Evolutionary conservation across 2,888 invertebrate species (phyloP).

Genomic region (Conistra vaccinii): DNA sequence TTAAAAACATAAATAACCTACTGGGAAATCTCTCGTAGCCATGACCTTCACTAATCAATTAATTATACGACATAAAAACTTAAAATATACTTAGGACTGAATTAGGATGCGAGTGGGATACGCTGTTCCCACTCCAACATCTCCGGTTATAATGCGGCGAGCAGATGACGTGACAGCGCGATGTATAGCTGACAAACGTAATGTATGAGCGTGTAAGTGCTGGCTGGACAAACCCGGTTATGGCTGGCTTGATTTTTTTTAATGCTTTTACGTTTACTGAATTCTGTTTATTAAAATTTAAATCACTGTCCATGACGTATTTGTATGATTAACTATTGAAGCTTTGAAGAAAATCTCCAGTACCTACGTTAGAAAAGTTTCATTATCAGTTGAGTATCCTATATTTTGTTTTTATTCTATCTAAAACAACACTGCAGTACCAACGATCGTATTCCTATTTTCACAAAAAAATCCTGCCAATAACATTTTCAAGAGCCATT

Average conservation of each 20-base stretch:
- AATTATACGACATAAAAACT: too few species aligned
- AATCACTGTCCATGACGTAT: background rate
- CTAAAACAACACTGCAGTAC: constrained; percentile 5
- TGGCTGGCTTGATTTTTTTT: constrained; percentile 13
- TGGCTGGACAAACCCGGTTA: constrained; percentile 2
- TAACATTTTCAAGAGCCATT: constrained; percentile 26
- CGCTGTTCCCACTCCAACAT: too few species aligned
- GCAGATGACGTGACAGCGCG: constrained; percentile 38
- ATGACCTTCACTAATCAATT: too few species aligned
- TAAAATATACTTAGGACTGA: too few species aligned
- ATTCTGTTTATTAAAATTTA: background rate
- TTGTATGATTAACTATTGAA: background rate
- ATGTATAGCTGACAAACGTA: constrained; percentile 58
- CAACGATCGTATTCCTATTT: constrained; percentile 8
- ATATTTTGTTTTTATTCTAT: background rate
- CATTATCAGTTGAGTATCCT: too few species aligned
- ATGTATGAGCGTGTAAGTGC: constrained; percentile 49
- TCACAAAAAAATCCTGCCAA: constrained; percentile 22
- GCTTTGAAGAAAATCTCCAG: background rate
- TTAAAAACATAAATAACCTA: too few species aligned
- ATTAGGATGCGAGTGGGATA: too few species aligned
- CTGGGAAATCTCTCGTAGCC: too few species aligned
- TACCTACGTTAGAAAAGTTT: background rate
- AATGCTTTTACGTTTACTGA: constrained; percentile 3
- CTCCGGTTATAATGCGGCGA: constrained; percentile 36